A percentile compares a stretch with the other conserved stretches of the same genome.
Conservation (phyloP, 2,113 vertebrate species). For the Coptodon bakossiorum region DNA sequence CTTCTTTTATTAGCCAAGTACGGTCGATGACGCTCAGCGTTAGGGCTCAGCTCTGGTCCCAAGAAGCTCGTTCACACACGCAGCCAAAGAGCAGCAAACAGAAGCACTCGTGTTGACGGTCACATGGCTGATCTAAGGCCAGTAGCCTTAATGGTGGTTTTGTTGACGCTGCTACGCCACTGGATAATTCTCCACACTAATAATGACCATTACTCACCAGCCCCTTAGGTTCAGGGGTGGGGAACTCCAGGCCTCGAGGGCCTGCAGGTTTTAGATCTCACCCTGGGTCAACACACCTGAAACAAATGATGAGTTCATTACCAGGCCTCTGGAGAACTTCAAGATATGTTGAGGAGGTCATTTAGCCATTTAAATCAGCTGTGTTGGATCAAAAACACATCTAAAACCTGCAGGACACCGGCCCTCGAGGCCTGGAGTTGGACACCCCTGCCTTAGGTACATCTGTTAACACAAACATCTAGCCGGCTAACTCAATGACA, state of each 20-base stretch:
- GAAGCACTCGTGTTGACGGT: neutral
- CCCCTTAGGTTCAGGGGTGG: neutral
- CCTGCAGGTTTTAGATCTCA: fast-evolving
- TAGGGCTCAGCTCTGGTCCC: neutral
- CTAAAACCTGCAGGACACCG: neutral
- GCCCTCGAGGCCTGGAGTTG: neutral
- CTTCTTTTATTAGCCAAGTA: neutral
- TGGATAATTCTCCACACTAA: neutral
- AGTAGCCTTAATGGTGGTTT: neutral
- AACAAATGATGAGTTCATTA: fast-evolving
- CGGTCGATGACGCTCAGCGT: neutral
- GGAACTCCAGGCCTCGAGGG: neutral
- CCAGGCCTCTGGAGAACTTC: neutral
- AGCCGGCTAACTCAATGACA: neutral
- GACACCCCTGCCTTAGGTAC: neutral
- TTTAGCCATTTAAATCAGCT: neutral
- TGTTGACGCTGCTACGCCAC: fast-evolving
- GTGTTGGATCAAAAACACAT: neutral
- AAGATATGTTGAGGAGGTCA: fast-evolving
- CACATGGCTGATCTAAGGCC: neutral
- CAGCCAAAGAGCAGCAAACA: neutral
- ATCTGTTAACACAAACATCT: neutral
- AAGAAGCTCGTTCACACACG: neutral
- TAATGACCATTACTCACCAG: neutral
- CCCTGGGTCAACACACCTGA: neutral